A percentile compares a stretch with the other conserved stretches of the same genome.
phyloP scores from a whole-genome alignment of 2,797 vertebrate species.

The Tokudaia tokunoshimensis region DNA sequence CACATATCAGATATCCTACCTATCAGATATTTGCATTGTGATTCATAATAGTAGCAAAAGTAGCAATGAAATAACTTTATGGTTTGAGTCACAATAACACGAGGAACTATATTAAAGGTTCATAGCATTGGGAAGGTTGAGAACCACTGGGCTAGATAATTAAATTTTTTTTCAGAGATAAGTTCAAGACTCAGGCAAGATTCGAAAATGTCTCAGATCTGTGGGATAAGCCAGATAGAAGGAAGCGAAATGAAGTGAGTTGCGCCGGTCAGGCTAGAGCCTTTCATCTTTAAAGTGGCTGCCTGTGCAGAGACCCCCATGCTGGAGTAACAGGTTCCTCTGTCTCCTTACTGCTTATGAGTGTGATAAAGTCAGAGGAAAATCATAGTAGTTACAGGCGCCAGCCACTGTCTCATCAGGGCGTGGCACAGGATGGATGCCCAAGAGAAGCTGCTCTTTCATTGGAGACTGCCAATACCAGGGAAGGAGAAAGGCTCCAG shows the following conservation, averaged over 20 bases:
- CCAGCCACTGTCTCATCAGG: background rate
- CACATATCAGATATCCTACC: background rate
- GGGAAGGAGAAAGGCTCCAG: background rate
- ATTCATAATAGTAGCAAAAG: background rate
- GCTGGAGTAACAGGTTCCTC: background rate
- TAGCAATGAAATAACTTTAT: background rate
- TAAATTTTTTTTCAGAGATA: background rate
- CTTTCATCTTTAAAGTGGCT: background rate
- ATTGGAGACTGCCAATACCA: background rate
- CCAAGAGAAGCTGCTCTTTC: background rate
- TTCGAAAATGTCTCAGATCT: background rate
- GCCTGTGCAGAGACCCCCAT: background rate
- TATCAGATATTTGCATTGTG: background rate
- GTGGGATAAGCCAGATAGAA: background rate
- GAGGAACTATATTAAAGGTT: background rate
- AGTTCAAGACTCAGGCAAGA: background rate
- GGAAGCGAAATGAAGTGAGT: background rate
- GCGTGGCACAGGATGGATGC: background rate
- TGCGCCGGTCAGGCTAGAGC: background rate
- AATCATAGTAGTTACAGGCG: background rate
- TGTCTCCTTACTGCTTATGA: background rate
- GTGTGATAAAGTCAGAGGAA: background rate
- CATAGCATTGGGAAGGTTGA: background rate
- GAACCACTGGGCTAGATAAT: background rate
- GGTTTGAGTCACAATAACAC: background rate